Conservation (phyloP, 2,888 invertebrate genomes). For the Scaptodrosophila latifasciaeformis region DNA sequence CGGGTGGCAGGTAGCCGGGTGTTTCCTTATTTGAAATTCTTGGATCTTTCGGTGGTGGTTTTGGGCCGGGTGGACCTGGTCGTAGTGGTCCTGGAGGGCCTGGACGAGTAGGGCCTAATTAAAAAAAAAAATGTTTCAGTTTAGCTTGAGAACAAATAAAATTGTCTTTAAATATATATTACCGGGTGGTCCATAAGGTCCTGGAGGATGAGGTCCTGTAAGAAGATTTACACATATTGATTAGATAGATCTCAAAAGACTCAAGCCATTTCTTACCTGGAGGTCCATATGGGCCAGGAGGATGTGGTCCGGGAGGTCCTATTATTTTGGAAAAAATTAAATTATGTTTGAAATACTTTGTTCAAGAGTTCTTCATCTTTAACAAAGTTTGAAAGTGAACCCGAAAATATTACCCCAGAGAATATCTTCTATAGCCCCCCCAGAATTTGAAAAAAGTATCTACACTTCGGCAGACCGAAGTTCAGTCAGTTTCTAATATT, state of each 20-base stretch:
- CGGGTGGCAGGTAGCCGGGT: constrained; percentile 73
- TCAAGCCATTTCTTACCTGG: constrained; percentile 72
- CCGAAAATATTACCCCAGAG: too few relatives aligned
- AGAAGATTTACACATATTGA: not conserved
- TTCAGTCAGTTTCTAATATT: too few relatives aligned
- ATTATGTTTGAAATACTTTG: not conserved
- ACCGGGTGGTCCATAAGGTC: constrained; percentile 27
- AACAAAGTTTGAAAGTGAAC: too few relatives aligned
- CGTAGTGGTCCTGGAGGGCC: constrained; percentile 27
- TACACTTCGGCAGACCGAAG: too few relatives aligned
- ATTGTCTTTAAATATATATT: not conserved
- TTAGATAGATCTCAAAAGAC: constrained; percentile 26
- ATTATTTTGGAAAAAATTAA: not conserved
- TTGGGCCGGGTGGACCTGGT: constrained; percentile 30
- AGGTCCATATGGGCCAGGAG: constrained; percentile 64
- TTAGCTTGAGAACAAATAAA: not conserved
- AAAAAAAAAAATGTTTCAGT: not conserved
- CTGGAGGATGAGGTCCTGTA: constrained; percentile 17
- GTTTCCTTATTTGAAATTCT: constrained; percentile 66
- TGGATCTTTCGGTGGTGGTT: constrained; percentile 52
- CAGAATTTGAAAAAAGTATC: too few relatives aligned
- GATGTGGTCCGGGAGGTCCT: constrained; percentile 51
- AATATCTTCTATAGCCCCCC: too few relatives aligned
- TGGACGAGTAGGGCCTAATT: constrained; percentile 66
- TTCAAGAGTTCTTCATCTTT: too few relatives aligned